phyloP scores from a whole-genome alignment of 2,113 vertebrate species.

The Condylura cristata region DNA sequence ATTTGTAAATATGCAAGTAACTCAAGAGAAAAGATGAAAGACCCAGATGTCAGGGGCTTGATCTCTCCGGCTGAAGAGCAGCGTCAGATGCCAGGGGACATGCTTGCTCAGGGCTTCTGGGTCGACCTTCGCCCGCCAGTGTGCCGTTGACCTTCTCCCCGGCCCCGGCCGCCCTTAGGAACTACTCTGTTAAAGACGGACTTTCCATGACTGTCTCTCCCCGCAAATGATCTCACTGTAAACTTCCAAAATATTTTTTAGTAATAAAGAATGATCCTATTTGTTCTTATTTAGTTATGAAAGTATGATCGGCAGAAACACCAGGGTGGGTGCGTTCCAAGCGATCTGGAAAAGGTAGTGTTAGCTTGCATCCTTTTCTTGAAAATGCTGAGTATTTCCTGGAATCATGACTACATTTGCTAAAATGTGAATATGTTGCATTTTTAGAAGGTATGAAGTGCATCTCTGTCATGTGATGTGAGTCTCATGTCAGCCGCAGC shows the following conservation, averaged over 20 bases:
- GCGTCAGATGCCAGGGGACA: neutral
- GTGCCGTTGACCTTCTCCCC: too few species aligned
- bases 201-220: neutral
- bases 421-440: slow-evolving; percentile 67
- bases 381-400: slow-evolving; percentile 49
- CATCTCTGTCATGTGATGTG: slow-evolving; percentile 80
- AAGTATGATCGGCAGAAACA: neutral
- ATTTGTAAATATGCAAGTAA: neutral
- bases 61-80: neutral
- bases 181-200: neutral
- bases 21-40: neutral
- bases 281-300: slow-evolving; percentile 28
- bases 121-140: too few species aligned
- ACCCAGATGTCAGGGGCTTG: neutral
- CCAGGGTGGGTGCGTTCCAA: neutral
- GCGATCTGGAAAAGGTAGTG: neutral
- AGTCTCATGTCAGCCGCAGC: slow-evolving; percentile 80
- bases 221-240: neutral
- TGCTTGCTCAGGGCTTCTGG: accelerated
- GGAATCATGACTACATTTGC: slow-evolving; percentile 50
- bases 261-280: slow-evolving; percentile 22
- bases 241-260: neutral
- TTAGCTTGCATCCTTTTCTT: slow-evolving; percentile 30
- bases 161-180: neutral
- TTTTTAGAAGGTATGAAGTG: slow-evolving; percentile 79